Evolutionary conservation across 2,797 vertebrate genomes (phyloP), one percentile per base, ranked within the genome.

Genomic region (Myotis daubentonii): DNA sequence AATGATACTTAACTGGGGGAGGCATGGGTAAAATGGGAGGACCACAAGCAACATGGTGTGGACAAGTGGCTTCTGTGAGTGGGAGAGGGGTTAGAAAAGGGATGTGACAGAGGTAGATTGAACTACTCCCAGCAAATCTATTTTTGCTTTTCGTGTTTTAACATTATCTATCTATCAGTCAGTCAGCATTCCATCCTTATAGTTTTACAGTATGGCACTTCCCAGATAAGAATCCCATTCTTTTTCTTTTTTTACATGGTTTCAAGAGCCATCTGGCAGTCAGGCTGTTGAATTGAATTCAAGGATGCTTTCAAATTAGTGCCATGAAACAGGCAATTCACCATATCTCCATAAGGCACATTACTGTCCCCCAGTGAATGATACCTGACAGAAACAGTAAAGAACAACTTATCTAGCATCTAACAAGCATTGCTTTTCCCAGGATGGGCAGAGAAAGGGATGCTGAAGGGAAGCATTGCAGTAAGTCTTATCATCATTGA

Each of bases 361-460:
- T 96, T 96, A 96, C 91, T 93, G 91, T 95, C 78, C 49, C 94
- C 75, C 85, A 78, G 72, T 95, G 93, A 97, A 96, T 96, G 95
- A 93, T 92, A 88, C 38, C 87, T 87, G 81, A 96, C 93, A 95
- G 93, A 94, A 84, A 93, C 91, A 88, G 97, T 90, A 86, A 93
- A 96, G 87, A 89, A 66, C 2, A 15, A 82, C 81, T 96, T 97
- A 97, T 96, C 94, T 95, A 75, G 81, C 47, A 96, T 97, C 96
- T 97, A 94, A 87, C 78, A 95, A 96, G 88, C 74, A 93, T 83
- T 94, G 89, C 78, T 90, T 91, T 97, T 83, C 87, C 86, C 91
- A 90, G 78, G 28, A 95, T 87, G 71, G 89, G 41, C n/a, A 90
- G 78, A 95, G 78, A 95, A 92, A 81, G 88, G 72, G 76, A 89